A percentile compares a stretch with the other conserved stretches of the same genome.
Evolutionary conservation across 1,140 invertebrate genomes (phyloP).

Genomic region (Dryas iulia): DNA sequence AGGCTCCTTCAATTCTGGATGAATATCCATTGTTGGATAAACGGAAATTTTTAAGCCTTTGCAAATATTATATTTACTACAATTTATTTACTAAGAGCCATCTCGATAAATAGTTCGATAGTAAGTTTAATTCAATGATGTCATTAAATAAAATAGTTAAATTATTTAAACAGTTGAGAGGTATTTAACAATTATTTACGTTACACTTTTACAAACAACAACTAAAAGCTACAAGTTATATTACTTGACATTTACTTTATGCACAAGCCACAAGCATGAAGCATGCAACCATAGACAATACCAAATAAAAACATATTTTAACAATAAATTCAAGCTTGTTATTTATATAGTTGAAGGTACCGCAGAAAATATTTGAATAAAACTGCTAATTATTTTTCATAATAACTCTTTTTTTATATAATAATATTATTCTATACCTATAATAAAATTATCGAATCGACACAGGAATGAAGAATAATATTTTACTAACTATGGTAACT

Average conservation of each 20-base stretch:
- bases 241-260: slow-evolving; percentile 7
- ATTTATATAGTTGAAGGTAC: too few species aligned
- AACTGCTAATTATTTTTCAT: too few species aligned
- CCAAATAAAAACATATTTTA: background rate
- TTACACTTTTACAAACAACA: slow-evolving; percentile 28
- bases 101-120: background rate
- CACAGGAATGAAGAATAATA: too few species aligned
- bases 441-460: too few species aligned
- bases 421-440: too few species aligned
- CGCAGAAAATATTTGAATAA: too few species aligned
- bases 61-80: background rate
- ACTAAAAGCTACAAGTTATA: slow-evolving; percentile 9
- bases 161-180: background rate
- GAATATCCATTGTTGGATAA: slow-evolving; percentile 28
- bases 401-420: too few species aligned
- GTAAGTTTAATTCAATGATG: background rate
- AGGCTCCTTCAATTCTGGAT: slow-evolving; percentile 47
- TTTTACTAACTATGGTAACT: too few species aligned
- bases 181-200: slow-evolving; percentile 27
- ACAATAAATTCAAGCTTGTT: too few species aligned
- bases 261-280: background rate
- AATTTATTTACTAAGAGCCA: background rate
- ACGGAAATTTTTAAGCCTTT: background rate
- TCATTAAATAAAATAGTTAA: background rate
- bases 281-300: background rate